Evolutionary conservation across 2,113 vertebrate genomes (phyloP), one percentile per base, ranked within the genome.

Genomic region (Solea solea): DNA sequence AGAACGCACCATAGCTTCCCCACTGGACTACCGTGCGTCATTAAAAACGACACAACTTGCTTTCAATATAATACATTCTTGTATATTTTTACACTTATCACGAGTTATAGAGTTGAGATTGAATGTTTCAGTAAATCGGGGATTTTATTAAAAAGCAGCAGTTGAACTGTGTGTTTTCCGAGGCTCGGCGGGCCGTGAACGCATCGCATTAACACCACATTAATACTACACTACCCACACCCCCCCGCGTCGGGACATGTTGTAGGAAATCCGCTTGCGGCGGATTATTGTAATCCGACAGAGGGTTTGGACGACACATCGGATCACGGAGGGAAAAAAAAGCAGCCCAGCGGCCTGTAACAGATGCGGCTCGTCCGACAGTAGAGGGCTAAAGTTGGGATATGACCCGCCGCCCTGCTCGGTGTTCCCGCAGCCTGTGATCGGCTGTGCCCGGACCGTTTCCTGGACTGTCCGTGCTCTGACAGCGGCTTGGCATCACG

Each of bases 271-370:
- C 92, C 90, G 88, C 59, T 91, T 86, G 88, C 78, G 84, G 84
- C 69, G 90, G 93, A 93, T 93, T 93, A 93, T 77, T 92, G 91
- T 94, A 94, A 94, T 94, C 93, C 89, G 81, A 87, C 84, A 77
- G 90, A 72, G 83, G 79, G 88, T 90, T 90, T 82, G 88, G 76
- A 77, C 88, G 88, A 86, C 81, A 85, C 89, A 78, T 77, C 85
- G 76, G 88, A 88, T 90, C 90, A 86, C 78, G 84, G 82, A 69
- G 40, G 64, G 54, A 51, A 56, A 79, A 69, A 72, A 58, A 55
- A 50, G 11, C 25, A 59, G 66, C 80, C 61, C 68, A 66, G 85
- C 86, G 82, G 77, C 88, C 81, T 73, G 79, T 8, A 53, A 81
- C 80, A 70, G 82, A 76, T 76, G 72, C 74, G 66, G 25, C 58